Percentiles rank a stretch among this genome's conserved stretches.
phyloP scores from a whole-genome alignment of 2,797 vertebrate species.

The Diceros bicornis region DNA sequence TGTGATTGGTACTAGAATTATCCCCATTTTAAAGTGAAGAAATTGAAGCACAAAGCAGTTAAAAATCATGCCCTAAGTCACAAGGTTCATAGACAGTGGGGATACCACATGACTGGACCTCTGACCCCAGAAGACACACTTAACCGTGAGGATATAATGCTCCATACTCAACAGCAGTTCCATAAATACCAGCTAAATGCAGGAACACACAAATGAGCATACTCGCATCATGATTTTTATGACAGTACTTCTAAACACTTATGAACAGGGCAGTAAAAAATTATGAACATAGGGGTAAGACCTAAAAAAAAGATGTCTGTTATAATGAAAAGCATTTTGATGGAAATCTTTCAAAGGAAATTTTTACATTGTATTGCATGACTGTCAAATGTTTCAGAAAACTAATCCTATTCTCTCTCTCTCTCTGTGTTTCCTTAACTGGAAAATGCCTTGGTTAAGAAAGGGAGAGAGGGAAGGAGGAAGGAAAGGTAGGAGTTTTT shows the following conservation, averaged over 20 bases:
- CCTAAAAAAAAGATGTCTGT: background rate
- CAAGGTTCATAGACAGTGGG: background rate
- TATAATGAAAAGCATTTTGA: background rate
- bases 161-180: background rate
- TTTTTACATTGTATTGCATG: background rate
- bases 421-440: background rate
- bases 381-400: background rate
- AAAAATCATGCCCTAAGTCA: background rate
- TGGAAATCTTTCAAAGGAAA: background rate
- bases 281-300: background rate
- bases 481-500: background rate
- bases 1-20: background rate
- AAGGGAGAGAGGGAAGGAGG: background rate
- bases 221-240: background rate
- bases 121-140: background rate
- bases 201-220: background rate
- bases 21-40: background rate
- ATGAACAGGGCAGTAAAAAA: background rate
- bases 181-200: background rate
- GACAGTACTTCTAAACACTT: background rate
- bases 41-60: background rate
- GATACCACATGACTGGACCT: background rate
- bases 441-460: background rate
- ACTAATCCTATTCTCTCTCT: background rate
- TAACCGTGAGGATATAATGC: fast-evolving